A percentile compares a stretch with the other conserved stretches of the same genome.
Evolutionary conservation across 1,140 invertebrate species (phyloP).

Genomic region (Drosophila ohnishii): DNA sequence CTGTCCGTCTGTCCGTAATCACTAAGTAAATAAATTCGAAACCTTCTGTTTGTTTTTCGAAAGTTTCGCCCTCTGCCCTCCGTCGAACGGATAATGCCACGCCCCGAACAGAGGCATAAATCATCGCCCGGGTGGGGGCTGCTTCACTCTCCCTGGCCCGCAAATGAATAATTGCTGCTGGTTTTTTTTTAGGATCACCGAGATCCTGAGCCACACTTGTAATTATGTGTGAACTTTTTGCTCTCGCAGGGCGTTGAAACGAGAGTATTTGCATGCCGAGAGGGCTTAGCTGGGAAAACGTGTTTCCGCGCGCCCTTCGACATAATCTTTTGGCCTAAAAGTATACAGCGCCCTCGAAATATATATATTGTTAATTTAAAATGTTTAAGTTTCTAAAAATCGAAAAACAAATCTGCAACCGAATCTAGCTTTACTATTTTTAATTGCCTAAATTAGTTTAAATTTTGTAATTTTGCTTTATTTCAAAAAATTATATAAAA

Average conservation of each 20-base stretch:
- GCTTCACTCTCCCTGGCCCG: background rate
- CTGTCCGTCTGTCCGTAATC: constrained; percentile 51
- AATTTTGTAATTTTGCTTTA: too few species aligned
- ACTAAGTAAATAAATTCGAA: constrained; percentile 74
- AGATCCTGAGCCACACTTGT: constrained; percentile 45
- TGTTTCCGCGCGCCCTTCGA: background rate
- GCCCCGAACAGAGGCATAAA: constrained; percentile 49
- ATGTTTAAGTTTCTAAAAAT: too few species aligned
- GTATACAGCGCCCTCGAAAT: background rate
- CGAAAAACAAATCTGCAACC: too few species aligned
- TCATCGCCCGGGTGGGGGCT: constrained; percentile 32
- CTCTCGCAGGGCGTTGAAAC: background rate
- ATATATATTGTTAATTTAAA: too few species aligned
- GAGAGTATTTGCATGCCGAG: constrained; percentile 49
- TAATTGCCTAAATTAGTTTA: too few species aligned
- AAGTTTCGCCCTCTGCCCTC: constrained; percentile 36
- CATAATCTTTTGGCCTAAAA: background rate
- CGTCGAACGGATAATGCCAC: constrained; percentile 50
- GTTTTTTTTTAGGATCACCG: background rate
- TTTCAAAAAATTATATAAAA: too few species aligned
- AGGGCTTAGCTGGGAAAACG: constrained; percentile 17
- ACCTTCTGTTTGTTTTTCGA: constrained; percentile 75
- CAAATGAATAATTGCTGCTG: constrained; percentile 22
- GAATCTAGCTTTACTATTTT: too few species aligned
- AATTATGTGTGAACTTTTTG: constrained; percentile 70